A percentile compares a stretch with the other conserved stretches of the same genome.
Evolutionary conservation across 1,140 invertebrate genomes (phyloP).

Genomic region (Pachypsylla venusta): DNA sequence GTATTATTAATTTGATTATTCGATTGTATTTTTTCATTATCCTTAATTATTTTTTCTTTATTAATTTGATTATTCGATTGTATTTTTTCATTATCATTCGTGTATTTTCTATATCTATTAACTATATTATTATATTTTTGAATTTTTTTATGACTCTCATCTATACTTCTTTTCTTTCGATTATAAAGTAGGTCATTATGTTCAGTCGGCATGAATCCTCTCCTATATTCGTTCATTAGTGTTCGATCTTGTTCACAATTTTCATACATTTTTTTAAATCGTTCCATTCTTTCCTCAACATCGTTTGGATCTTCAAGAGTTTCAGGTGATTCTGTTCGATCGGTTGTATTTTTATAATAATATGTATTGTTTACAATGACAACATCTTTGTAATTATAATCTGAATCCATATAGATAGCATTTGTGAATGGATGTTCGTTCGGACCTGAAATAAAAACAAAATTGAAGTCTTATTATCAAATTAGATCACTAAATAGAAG

Average conservation of each 20-base stretch:
- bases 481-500: too few species aligned
- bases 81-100: background rate
- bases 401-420: background rate
- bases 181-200: background rate
- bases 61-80: background rate
- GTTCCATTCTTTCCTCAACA: background rate
- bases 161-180: background rate
- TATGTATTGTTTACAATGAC: background rate
- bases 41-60: background rate
- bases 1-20: background rate
- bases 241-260: background rate
- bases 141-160: background rate
- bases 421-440: background rate
- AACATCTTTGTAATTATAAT: background rate
- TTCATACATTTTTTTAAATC: background rate
- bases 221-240: background rate
- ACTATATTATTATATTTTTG: background rate
- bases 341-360: background rate
- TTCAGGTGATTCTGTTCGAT: background rate
- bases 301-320: background rate
- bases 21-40: background rate
- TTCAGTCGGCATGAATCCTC: background rate
- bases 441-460: background rate
- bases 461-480: too few species aligned
- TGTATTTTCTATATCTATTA: background rate